Conservation (phyloP, 30 jellyfish, hydroid and myxozoan genomes). For the Mastigias papua region DNA sequence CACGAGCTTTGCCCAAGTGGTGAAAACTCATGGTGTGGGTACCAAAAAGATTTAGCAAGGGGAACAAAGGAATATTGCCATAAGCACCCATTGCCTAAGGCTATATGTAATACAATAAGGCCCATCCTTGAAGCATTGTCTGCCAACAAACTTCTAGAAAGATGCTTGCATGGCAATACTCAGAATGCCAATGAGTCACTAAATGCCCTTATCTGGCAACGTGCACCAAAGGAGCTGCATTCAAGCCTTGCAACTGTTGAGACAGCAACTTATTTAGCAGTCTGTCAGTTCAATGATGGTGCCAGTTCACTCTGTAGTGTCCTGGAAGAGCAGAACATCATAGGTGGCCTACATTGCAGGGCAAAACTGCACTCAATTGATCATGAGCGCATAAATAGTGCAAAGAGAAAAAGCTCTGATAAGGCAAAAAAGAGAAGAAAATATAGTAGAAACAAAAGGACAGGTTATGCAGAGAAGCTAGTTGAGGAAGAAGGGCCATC, state of each 20-base stretch:
- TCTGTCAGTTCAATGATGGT: constrained; percentile 31
- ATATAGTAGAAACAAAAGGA: background rate
- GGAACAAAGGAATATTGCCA: constrained; percentile 7
- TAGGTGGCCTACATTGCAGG: background rate
- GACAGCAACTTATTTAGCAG: constrained; percentile 19
- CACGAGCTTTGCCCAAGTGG: constrained; percentile 41
- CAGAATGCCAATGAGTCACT: constrained; percentile 23
- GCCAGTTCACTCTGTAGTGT: background rate
- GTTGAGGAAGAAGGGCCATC: constrained; percentile 1
- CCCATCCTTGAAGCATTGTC: background rate
- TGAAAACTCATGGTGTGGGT: constrained; percentile 31
- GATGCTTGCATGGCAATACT: constrained; percentile 39
- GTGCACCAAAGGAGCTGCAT: constrained; percentile 5
- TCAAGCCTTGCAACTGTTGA: constrained; percentile 22
- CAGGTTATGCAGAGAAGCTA: background rate
- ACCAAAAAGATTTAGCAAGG: background rate
- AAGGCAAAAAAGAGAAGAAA: background rate
- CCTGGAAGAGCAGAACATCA: background rate
- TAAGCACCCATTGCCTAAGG: constrained; percentile 10
- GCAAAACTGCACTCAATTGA: background rate
- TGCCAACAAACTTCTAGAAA: background rate
- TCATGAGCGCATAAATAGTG: background rate
- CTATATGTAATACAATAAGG: background rate
- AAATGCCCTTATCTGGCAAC: constrained; percentile 12
- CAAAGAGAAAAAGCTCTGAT: background rate